Conservation (phyloP, 2,888 invertebrate species). For the Hydroisotoma schaefferi region DNA sequence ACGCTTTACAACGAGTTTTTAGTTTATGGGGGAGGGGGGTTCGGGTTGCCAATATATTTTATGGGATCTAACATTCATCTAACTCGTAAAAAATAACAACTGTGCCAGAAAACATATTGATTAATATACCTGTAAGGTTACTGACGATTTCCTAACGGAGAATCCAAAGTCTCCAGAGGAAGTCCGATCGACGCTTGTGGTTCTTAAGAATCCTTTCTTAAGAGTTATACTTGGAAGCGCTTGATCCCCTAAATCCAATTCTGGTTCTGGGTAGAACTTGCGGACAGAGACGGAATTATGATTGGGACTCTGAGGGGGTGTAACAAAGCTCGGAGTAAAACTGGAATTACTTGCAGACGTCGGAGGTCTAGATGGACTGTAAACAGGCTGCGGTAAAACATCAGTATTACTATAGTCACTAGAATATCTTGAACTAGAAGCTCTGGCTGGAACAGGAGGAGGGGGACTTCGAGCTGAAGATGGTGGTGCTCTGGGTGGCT, state of each 20-base stretch:
- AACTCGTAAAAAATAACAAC: no score
- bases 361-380: slow-evolving; percentile 58
- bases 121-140: slow-evolving; percentile 57
- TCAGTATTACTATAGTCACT: slow-evolving; percentile 24
- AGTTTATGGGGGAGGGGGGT: no score
- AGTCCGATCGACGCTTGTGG: slow-evolving; percentile 51
- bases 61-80: no score
- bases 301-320: slow-evolving; percentile 45
- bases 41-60: no score
- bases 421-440: slow-evolving; percentile 34
- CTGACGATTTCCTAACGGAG: slow-evolving; percentile 73
- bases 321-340: slow-evolving; percentile 57
- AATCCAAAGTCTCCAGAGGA: slow-evolving; percentile 91
- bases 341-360: slow-evolving; percentile 65
- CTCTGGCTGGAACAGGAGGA: slow-evolving; percentile 38
- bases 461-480: slow-evolving; percentile 34
- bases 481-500: slow-evolving; percentile 40
- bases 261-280: slow-evolving; percentile 45
- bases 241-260: slow-evolving; percentile 42
- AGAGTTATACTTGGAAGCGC: slow-evolving; percentile 24
- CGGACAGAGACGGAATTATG: slow-evolving; percentile 39
- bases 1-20: no score
- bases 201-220: slow-evolving; percentile 36
- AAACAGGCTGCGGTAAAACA: slow-evolving; percentile 6
- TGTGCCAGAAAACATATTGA: no score